These are phyloP conservation scores for Euleptes europaea DNA, from an alignment of 2,113 vertebrate species.

Conservation along the genomic window DNA sequence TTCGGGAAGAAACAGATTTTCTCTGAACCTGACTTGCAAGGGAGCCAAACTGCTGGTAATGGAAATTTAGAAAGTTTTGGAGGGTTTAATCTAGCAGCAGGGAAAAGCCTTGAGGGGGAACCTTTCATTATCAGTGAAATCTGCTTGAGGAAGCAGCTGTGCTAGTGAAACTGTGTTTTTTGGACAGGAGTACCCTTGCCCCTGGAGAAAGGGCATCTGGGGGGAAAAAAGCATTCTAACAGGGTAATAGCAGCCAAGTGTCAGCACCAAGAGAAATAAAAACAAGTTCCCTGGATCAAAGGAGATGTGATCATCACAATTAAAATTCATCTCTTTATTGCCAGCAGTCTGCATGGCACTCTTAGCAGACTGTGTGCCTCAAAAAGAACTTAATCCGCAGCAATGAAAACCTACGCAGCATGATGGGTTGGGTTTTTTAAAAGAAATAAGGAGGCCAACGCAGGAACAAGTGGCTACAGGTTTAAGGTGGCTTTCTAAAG, in stretches of 20 bases:
- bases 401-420: background rate
- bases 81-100: background rate
- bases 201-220: background rate
- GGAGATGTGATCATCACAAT: background rate
- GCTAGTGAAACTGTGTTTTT: background rate
- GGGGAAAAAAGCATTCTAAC: background rate
- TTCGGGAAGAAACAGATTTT: background rate
- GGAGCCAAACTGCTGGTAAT: background rate
- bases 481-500: background rate
- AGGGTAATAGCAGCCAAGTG: background rate
- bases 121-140: constrained; percentile 1
- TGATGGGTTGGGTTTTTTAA: background rate
- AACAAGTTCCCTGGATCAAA: background rate
- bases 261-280: background rate
- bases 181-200: background rate
- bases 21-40: background rate
- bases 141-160: constrained; percentile 13
- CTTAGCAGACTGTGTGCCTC: background rate
- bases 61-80: background rate
- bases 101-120: background rate
- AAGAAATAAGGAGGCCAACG: background rate
- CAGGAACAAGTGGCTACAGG: background rate
- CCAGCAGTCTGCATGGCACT: background rate
- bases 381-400: background rate
- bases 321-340: background rate